Evolutionary conservation across 2,888 invertebrate species (phyloP), one percentile per base, ranked within the genome.

Genomic region (Bembecia ichneumoniformis): DNA sequence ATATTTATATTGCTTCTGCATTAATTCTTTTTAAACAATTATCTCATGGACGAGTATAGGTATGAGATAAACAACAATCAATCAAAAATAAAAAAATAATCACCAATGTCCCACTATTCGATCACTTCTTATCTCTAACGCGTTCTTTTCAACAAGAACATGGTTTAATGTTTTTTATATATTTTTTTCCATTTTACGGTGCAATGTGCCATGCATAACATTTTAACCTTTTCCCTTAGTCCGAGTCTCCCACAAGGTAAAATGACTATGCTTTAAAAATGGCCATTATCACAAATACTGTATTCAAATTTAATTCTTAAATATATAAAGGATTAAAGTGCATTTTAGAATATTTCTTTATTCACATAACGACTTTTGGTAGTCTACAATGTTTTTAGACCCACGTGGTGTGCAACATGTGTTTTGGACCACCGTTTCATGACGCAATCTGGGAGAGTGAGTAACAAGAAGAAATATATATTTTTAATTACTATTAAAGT

Each of bases 191-290:
- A 65, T 71, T 66, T 72, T 56, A 63, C 73, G 70, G 63, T 68
- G 70, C 78, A 83, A 82, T 78, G 65, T 82, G 84, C 67, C 73
- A 70, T 73, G 71, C 82, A 81, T 82, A 76, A 74, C 65, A 65
- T 73, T 75, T 28, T 77, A 82, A 82, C 81, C 82, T 83, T 80
- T 81, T 28, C 28, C 64, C 74, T 68, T 76, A 72, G 76, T 73
- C 71, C 75, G 68, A 71, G 74, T 82, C 86, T 83, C 86, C 86
- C 86, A 83, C 86, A 82, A 84, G 83, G 86, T 86, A 74, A 75
- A 53, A 50, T 43, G 14, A 44, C 50, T 13, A n/a, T 28, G 17
- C 43, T 49, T 13, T 44, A 43, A 40, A 55, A 51, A 57, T 47
- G 49, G 28, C 3, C 28, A 28, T 28, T 9, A 28, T 28, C 28